A percentile compares a stretch with the other conserved stretches of the same genome.
phyloP scores from a whole-genome alignment of 2,113 vertebrate species.

The Otolemur garnettii region DNA sequence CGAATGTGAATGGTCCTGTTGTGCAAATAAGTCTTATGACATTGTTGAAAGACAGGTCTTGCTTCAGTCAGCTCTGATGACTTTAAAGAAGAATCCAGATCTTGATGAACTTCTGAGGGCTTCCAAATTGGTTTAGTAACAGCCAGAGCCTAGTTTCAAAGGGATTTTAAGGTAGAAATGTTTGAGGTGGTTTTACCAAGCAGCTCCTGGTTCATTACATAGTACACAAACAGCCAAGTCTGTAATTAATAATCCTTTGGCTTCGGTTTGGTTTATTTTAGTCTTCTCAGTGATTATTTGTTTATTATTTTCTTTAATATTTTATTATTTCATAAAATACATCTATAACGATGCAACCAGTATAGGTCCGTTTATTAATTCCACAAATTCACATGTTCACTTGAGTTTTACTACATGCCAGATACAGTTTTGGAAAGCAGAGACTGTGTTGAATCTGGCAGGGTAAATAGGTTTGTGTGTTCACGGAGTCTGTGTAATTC shows the following conservation, averaged over 20 bases:
- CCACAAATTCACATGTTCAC: not conserved
- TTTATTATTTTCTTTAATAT: conserved; percentile 30
- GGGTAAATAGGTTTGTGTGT: not conserved
- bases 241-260: not conserved
- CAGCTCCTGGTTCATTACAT: not conserved
- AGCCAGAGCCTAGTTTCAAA: not conserved
- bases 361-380: not conserved
- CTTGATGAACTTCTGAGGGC: not conserved
- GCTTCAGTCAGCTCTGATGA: not conserved
- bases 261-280: not conserved
- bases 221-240: not conserved
- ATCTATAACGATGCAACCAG: not conserved
- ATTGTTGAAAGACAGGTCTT: not conserved
- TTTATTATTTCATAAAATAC: not conserved
- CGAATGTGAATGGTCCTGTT: not conserved
- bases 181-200: not conserved
- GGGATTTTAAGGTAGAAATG: conserved; percentile 14
- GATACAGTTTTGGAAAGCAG: not conserved
- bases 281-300: not conserved
- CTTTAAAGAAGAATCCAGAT: not conserved
- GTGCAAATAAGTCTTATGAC: not conserved
- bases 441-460: not conserved
- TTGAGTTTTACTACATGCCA: not conserved
- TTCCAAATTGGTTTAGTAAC: not conserved
- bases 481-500: not conserved